phyloP scores from a whole-genome alignment of 2,113 vertebrate genomes.

The zebrafish (Danio rerio) region DNA sequence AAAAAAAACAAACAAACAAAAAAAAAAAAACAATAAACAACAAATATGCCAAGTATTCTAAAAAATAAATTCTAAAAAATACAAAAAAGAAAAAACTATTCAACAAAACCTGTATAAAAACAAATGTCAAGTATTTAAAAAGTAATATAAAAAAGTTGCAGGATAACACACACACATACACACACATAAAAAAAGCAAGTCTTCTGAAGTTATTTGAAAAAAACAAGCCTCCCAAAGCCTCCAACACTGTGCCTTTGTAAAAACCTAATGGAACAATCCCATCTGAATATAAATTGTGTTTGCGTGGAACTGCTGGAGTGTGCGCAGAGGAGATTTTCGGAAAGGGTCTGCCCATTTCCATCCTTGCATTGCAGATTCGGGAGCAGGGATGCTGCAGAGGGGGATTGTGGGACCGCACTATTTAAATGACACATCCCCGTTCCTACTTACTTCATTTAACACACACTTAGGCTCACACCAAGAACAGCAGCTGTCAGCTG shows the following conservation, averaged over 20 bases:
- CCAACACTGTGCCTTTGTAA: conserved; percentile 67
- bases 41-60: too few species aligned
- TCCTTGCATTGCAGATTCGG: background rate
- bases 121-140: too few species aligned
- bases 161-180: too few species aligned
- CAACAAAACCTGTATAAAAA: too few species aligned
- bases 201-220: too few species aligned
- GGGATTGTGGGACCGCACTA: conserved; percentile 32
- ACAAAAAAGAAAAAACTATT: too few species aligned
- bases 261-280: conserved; percentile 78
- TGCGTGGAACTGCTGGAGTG: conserved; percentile 58
- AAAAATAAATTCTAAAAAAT: too few species aligned
- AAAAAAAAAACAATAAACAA: too few species aligned
- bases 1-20: too few species aligned
- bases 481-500: conserved; percentile 64
- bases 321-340: conserved; percentile 54
- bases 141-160: conserved; percentile 70
- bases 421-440: conserved; percentile 55
- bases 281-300: conserved; percentile 77
- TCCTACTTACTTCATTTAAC: conserved; percentile 73
- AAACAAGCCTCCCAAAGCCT: conserved; percentile 64
- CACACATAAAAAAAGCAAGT: too few species aligned
- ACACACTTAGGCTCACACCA: conserved; percentile 57
- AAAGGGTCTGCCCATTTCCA: conserved; percentile 1
- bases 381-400: conserved; percentile 30